These are phyloP conservation scores for Oreochromis aureus DNA, from an alignment of 2,113 vertebrate genomes.

Conservation along the genomic window DNA sequence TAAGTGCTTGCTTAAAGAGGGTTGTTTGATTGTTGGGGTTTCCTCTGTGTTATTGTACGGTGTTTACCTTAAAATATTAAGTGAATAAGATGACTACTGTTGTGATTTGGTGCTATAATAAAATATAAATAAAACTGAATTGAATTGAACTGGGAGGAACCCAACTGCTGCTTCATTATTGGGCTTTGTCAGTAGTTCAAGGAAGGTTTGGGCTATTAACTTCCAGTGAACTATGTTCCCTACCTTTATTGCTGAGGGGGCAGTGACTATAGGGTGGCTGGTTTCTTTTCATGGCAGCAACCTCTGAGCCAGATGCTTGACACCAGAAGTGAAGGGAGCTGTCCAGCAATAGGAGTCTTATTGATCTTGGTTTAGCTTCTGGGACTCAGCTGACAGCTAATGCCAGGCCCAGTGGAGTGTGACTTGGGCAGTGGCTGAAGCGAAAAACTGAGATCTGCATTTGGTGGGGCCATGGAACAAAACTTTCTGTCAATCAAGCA, in stretches of 20 bases:
- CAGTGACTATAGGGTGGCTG: not conserved
- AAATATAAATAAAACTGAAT: not conserved
- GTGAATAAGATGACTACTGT: not conserved
- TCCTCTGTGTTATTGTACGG: not conserved
- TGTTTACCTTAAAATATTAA: not conserved
- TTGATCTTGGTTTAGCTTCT: not conserved
- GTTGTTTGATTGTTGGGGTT: not conserved
- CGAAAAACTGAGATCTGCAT: not conserved
- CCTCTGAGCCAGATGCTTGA: not conserved
- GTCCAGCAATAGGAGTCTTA: not conserved
- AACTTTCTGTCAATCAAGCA: not conserved
- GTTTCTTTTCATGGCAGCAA: not conserved
- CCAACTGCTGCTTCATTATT: not conserved
- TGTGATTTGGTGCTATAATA: not conserved
- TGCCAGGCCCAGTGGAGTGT: not conserved
- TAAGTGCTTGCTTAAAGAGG: not conserved
- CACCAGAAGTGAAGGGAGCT: not conserved
- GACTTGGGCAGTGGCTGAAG: not conserved
- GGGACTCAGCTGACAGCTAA: not conserved
- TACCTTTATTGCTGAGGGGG: not conserved
- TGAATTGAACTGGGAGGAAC: not conserved
- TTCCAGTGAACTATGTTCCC: not conserved
- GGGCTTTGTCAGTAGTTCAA: not conserved
- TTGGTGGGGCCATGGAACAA: not conserved
- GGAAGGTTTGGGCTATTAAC: not conserved